Base-by-base conservation (phyloP, 2,113 vertebrate genomes). In the Sturnira hondurensis region DNA sequence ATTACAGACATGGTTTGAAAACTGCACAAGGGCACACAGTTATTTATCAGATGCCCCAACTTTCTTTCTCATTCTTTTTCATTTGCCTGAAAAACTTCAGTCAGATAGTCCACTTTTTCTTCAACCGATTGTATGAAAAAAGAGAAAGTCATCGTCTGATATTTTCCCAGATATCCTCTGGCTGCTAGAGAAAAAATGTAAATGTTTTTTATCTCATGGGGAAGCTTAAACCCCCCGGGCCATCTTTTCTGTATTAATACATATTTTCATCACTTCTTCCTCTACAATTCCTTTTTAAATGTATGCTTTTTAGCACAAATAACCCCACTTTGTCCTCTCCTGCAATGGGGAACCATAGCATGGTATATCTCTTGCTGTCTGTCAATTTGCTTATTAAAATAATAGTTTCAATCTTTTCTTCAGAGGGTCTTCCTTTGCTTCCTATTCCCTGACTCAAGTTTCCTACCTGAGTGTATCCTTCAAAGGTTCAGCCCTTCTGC, bases 301-400 rank as follows among this genome's bases (percentile, higher is more conserved):
- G 61, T 92, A 52, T 15, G 31, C 26, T 68, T 94, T 89, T 38
- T 73, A 86, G 28, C 14, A 68, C 68, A 91, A 90, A 91, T 93
- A 90, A 63, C 12, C 24, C 43, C n/a, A 61, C 71, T 56, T 78
- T 93, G 41, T 93, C 82, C 88, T 96, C 43, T 77, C 28, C 1
- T 80, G 7, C 52, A 94, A 70, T 33, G 50, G 84, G 41, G 86
- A 96, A 81, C 76, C 4, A 77, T 71, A 78, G 54, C 4, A 16
- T 61, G 58, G 26, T 61, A 54, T 77, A 87, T 92, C 22, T 96
- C 78, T 89, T 24, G 15, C 12, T 67, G 43, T 43, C 43, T 80
- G 73, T 95, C 74, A 81, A 58, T 86, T 83, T 78, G 28, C 19
- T 93, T 93, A 89, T 80, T 68, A 94, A 96, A 87, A 89, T 86